Percentiles rank a stretch among this genome's conserved stretches.
These are phyloP conservation scores for Pachymerium ferrugineum DNA, from an alignment of 2,888 invertebrate species.

Conservation along the genomic window DNA sequence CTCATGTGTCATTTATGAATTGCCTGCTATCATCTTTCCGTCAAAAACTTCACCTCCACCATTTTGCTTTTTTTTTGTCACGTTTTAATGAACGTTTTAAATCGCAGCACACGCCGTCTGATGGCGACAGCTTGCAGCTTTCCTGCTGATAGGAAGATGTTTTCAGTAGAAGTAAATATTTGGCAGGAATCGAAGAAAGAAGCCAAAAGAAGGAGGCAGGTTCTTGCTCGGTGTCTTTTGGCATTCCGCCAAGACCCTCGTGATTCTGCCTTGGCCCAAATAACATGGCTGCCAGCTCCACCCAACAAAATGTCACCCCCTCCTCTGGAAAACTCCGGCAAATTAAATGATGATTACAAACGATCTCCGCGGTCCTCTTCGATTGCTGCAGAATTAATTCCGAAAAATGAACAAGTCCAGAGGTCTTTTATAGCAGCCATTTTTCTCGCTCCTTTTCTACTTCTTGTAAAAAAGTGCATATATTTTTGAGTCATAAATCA, in stretches of 20 bases:
- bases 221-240: background rate
- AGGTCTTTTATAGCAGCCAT: too few relatives aligned
- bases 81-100: conserved; percentile 6
- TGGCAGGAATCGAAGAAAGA: conserved; percentile 9
- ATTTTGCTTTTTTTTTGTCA: conserved; percentile 6
- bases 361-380: background rate
- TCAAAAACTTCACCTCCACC: background rate
- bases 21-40: too few relatives aligned
- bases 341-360: conserved; percentile 13
- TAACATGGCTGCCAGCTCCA: conserved; percentile 21
- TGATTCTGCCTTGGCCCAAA: conserved; percentile 9
- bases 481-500: too few relatives aligned
- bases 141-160: conserved; percentile 15
- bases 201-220: background rate
- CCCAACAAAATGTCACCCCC: conserved; percentile 1
- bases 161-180: background rate
- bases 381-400: background rate
- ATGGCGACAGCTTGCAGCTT: conserved; percentile 21
- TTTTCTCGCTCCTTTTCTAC: too few relatives aligned
- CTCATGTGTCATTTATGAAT: too few relatives aligned
- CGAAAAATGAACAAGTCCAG: background rate
- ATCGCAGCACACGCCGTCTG: background rate
- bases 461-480: too few relatives aligned
- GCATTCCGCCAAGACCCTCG: background rate
- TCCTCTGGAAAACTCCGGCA: background rate